Conservation (phyloP, 2,888 invertebrate species). For the Nemotelus pantherinus region DNA sequence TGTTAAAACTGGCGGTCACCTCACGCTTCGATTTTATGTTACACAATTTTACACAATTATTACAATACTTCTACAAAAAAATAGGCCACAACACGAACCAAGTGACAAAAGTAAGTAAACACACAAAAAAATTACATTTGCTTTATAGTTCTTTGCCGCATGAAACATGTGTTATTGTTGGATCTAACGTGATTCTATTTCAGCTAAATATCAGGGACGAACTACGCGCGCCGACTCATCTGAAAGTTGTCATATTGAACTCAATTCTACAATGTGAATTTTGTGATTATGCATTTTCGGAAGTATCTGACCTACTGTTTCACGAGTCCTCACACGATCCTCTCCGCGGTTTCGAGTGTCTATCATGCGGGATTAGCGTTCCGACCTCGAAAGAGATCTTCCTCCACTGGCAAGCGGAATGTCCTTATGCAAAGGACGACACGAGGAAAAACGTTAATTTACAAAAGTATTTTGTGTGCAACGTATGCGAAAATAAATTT, state of each 20-base stretch:
- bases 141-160: too few relatives aligned
- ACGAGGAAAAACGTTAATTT: conserved; percentile 50
- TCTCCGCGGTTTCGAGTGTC: conserved; percentile 60
- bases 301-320: conserved; percentile 64
- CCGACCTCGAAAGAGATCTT: conserved; percentile 68
- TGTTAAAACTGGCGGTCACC: too few relatives aligned
- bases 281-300: conserved; percentile 70
- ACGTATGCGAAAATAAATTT: conserved; percentile 62
- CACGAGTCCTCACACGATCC: conserved; percentile 61
- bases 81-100: too few relatives aligned
- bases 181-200: not conserved
- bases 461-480: conserved; percentile 61
- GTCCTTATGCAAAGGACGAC: conserved; percentile 59
- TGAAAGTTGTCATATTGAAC: conserved; percentile 58
- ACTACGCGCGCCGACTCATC: conserved; percentile 46
- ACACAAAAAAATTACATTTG: too few relatives aligned
- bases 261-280: conserved; percentile 70
- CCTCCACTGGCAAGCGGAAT: conserved; percentile 68
- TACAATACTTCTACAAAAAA: too few relatives aligned
- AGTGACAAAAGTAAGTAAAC: too few relatives aligned
- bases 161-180: too few relatives aligned
- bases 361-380: conserved; percentile 63
- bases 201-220: conserved; percentile 52
- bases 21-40: too few relatives aligned
- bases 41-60: too few relatives aligned